Evolutionary conservation across 2,113 vertebrate genomes (phyloP).

Genomic region (Mola mola): DNA sequence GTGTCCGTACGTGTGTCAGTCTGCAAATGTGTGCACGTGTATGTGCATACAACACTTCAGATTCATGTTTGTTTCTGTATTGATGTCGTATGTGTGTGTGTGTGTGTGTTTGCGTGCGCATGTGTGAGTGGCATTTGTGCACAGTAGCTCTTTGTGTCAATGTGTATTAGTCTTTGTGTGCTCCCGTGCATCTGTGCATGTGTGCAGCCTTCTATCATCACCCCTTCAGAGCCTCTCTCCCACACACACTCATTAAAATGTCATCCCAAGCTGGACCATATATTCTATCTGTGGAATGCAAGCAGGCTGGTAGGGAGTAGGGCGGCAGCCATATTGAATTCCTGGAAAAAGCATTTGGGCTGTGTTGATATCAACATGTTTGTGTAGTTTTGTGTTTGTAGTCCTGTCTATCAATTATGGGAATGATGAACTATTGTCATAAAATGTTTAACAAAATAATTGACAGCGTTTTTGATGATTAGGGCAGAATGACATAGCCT

Average conservation of each 20-base stretch:
- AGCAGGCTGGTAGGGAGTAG: constrained; percentile 38
- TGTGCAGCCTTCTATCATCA: constrained; percentile 43
- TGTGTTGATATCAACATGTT: too few relatives aligned
- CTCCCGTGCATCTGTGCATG: constrained; percentile 32
- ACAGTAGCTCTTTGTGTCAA: constrained; percentile 54
- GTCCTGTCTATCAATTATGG: too few relatives aligned
- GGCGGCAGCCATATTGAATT: constrained; percentile 56
- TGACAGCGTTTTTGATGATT: too few relatives aligned
- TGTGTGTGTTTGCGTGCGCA: constrained; percentile 18
- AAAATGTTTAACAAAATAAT: too few relatives aligned
- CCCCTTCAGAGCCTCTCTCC: constrained; percentile 62
- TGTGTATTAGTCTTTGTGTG: constrained; percentile 52
- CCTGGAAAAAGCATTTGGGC: constrained; percentile 57
- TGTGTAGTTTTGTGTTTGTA: too few relatives aligned
- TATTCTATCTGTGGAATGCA: constrained; percentile 75
- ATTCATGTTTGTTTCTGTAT: too few relatives aligned
- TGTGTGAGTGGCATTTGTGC: constrained; percentile 25
- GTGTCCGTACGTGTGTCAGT: constrained; percentile 11
- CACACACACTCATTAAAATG: constrained; percentile 78
- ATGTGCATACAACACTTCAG: too few relatives aligned
- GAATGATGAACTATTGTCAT: too few relatives aligned
- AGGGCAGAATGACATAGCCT: too few relatives aligned
- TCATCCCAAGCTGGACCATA: constrained; percentile 65
- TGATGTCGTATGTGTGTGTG: constrained; percentile 37
- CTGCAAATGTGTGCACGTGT: constrained; percentile 6